Evolutionary conservation across 2,888 invertebrate genomes (phyloP).

Genomic region (Agriopis leucophaearia): DNA sequence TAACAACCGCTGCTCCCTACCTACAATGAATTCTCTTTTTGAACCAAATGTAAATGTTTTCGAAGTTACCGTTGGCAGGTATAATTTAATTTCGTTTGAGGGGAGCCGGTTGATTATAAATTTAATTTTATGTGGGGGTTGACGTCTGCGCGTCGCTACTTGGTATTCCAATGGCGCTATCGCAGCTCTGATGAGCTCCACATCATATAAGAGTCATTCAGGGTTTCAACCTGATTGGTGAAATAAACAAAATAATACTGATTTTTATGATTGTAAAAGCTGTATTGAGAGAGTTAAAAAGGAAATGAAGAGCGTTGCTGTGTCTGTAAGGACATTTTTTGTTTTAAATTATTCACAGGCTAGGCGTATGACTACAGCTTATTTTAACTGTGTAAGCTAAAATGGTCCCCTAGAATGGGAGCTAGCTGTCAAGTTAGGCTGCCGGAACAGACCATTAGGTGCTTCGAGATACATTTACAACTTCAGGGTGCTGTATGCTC

Average conservation of each 20-base stretch:
- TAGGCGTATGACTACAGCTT: too few relatives aligned
- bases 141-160: constrained; percentile 67
- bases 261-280: neutral
- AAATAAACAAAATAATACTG: constrained; percentile 29
- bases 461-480: too few relatives aligned
- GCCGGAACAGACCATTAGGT: too few relatives aligned
- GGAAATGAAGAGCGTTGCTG: neutral
- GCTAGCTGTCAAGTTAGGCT: too few relatives aligned
- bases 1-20: constrained; percentile 5
- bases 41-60: constrained; percentile 79
- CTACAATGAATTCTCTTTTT: constrained; percentile 54
- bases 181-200: constrained; percentile 69
- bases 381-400: too few relatives aligned
- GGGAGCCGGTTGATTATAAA: constrained; percentile 81
- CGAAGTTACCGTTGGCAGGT: constrained; percentile 75
- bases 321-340: too few relatives aligned
- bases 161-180: constrained; percentile 77
- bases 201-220: constrained; percentile 58
- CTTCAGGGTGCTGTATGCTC: too few relatives aligned
- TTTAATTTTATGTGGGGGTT: constrained; percentile 80
- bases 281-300: neutral
- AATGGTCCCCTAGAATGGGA: too few relatives aligned
- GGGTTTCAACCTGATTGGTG: constrained; percentile 47
- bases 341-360: too few relatives aligned
- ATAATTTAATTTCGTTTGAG: constrained; percentile 81